These are phyloP conservation scores for Notodonta ziczac DNA, from an alignment of 2,888 invertebrate species.

Conservation along the genomic window DNA sequence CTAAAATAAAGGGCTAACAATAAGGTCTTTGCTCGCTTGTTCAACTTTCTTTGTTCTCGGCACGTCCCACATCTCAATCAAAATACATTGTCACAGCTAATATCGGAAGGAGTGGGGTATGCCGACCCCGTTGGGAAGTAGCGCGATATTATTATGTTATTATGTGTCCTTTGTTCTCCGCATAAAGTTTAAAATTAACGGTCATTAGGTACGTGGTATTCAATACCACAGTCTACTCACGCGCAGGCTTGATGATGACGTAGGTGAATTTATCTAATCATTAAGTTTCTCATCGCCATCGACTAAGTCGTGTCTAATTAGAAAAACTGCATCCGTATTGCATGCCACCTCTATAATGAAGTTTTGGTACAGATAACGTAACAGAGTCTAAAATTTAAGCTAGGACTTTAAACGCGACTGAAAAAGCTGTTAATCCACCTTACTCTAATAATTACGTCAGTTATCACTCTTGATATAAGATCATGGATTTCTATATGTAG, in stretches of 20 bases:
- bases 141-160: conserved; percentile 24
- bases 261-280: not conserved
- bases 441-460: too few relatives aligned
- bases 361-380: too few relatives aligned
- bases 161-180: conserved; percentile 41
- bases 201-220: conserved; percentile 45
- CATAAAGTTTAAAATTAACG: conserved; percentile 40
- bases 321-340: too few relatives aligned
- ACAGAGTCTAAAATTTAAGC: too few relatives aligned
- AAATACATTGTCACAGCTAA: conserved; percentile 5
- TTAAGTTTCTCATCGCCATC: not conserved
- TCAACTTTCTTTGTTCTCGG: not conserved
- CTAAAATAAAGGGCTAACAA: not conserved
- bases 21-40: not conserved
- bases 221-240: conserved; percentile 17
- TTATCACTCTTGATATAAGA: too few relatives aligned
- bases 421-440: too few relatives aligned
- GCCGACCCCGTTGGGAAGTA: conserved; percentile 11
- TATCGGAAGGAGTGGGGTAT: not conserved
- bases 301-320: too few relatives aligned
- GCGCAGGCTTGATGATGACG: not conserved
- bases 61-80: conserved; percentile 2
- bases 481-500: too few relatives aligned
- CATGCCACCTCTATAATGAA: too few relatives aligned
- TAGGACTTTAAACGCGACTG: too few relatives aligned